Base-by-base conservation (phyloP, 1,140 invertebrate species). In the Zaprionus camerounensis region DNA sequence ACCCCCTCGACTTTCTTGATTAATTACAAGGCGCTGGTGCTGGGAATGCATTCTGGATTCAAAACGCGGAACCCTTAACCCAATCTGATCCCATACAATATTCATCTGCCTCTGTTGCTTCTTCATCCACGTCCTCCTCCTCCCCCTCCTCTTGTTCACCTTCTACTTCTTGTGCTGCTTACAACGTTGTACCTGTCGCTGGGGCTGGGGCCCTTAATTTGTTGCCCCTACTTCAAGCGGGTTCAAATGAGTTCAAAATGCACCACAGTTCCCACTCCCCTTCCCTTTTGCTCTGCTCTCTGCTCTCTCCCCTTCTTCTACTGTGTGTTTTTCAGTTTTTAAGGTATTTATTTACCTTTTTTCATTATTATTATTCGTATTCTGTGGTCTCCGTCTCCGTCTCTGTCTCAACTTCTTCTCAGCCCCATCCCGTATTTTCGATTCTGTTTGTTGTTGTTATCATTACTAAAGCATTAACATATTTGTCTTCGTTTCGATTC, bases 161-260 rank as follows among this genome's bases (percentile, higher is more conserved):
- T 17, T 62, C 46, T 74, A 31, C 13, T 36, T 57, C 28, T 59
- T 4, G 36, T 38, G 17, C 38, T 17, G 5, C 20, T 49, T 74
- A 69, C 71, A 69, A 51, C 38, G 12, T 53, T 74, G 68, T 86
- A 86, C 82, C 82, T 86, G 82, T 76, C 66, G 73, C 31, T 15
- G 51, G 51, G 49, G 12, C 31, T 49, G 5, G 46, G 66, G 51
- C 57, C 58, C 66, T 49, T 63, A 62, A 70, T 55, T 66, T 71
- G 41, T 57, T 71, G 53, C 51, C 55, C 59, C 38, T 58, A 41
- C 13, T 26, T 26, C 22, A 22, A 26, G 22, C 55, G 82, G 80
- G 82, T 87, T 86, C 83, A 86, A 87, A 68, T 65, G 83, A 87
- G 82, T 86, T 86, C 82, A 86, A 44, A 78, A 63, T 68, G 78